A percentile compares a stretch with the other conserved stretches of the same genome.
Conservation (phyloP, 2,888 invertebrate species). For the Odontocolon sp. region DNA sequence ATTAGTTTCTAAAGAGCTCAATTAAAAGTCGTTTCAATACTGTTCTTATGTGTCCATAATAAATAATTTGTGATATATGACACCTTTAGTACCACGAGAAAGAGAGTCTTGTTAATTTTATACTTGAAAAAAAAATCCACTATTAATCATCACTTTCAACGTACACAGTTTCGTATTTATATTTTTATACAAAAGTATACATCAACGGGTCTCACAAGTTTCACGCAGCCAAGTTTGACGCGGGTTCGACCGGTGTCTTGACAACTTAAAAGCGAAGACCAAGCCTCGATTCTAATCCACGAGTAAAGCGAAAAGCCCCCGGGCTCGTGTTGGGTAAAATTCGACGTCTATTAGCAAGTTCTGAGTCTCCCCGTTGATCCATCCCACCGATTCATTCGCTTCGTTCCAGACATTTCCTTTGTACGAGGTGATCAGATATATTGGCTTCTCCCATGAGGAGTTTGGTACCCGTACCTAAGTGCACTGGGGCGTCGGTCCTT, state of each 20-base stretch:
- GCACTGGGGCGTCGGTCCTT: constrained; percentile 48
- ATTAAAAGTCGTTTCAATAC: no score
- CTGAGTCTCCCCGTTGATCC: constrained; percentile 41
- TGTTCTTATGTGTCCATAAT: no score
- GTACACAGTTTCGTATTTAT: no score
- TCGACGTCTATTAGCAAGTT: constrained; percentile 68
- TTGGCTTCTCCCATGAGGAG: constrained; percentile 52
- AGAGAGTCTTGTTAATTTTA: no score
- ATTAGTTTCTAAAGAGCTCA: no score
- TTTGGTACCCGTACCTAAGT: constrained; percentile 52
- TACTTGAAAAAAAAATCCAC: no score
- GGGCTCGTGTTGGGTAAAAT: constrained; percentile 59
- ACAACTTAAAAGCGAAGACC: constrained; percentile 17
- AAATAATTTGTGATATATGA: background rate
- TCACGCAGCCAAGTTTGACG: constrained; percentile 26
- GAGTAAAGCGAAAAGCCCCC: constrained; percentile 55
- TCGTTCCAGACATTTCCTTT: constrained; percentile 36
- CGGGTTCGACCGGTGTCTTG: constrained; percentile 3
- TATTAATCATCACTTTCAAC: no score
- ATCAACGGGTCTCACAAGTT: no score
- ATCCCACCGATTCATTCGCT: constrained; percentile 50
- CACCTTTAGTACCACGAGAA: background rate
- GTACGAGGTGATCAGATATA: constrained; percentile 40
- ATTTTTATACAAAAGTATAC: no score
- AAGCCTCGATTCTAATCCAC: constrained; percentile 27